phyloP scores from a whole-genome alignment of 1,140 invertebrate species.

The Trypoxylus dichotomus region DNA sequence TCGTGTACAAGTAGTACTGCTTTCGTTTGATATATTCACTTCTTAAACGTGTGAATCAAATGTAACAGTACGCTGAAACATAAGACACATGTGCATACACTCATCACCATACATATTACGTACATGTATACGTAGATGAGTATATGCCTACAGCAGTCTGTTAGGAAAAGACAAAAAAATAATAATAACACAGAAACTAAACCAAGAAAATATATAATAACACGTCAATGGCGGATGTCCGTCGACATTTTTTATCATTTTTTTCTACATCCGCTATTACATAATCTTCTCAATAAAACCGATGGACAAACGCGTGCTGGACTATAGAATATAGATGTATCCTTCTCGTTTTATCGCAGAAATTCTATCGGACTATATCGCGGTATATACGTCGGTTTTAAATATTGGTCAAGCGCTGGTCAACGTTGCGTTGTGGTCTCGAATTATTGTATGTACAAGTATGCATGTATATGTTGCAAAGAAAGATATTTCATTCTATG shows the following conservation, averaged over 20 bases:
- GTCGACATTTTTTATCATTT: constrained; percentile 25
- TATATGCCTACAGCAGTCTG: too few relatives aligned
- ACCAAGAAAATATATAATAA: constrained; percentile 4
- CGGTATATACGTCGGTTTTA: background rate
- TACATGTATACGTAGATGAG: background rate
- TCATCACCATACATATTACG: background rate
- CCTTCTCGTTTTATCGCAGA: background rate
- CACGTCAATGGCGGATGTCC: constrained; percentile 18
- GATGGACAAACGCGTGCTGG: constrained; percentile 11
- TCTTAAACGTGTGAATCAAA: background rate
- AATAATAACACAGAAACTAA: background rate
- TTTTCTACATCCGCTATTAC: constrained; percentile 8
- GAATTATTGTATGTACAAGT: background rate
- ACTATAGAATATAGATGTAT: background rate
- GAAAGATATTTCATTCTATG: background rate
- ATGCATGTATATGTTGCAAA: background rate
- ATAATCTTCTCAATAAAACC: constrained; percentile 20
- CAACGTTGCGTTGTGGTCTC: background rate
- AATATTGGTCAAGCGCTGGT: background rate
- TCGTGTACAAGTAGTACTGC: too few relatives aligned
- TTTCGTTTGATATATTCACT: background rate
- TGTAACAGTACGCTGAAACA: background rate
- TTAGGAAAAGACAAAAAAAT: too few relatives aligned
- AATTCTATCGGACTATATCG: too few relatives aligned
- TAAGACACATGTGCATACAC: background rate